These are phyloP conservation scores for Lysiphlebus fabarum DNA, from an alignment of 1,140 invertebrate genomes.

Conservation along the genomic window DNA sequence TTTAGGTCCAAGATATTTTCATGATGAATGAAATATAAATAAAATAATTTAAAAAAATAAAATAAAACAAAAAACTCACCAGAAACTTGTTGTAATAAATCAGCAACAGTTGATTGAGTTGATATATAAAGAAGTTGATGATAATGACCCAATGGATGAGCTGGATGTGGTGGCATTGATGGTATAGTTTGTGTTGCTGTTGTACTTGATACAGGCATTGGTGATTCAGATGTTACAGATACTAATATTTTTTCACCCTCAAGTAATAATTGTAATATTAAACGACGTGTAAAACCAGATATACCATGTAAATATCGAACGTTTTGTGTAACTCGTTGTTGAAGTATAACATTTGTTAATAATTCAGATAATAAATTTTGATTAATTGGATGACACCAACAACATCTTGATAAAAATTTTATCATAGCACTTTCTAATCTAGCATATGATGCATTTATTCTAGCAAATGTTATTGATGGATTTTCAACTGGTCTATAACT, in stretches of 20 bases:
- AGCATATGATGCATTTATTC: slow-evolving; percentile 55
- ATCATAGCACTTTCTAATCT: slow-evolving; percentile 73
- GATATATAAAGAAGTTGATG: slow-evolving; percentile 70
- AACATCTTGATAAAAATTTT: slow-evolving; percentile 72
- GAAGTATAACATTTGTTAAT: slow-evolving; percentile 68
- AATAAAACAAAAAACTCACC: slow-evolving; percentile 47
- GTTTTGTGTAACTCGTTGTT: slow-evolving; percentile 62
- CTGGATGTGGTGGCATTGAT: slow-evolving; percentile 48
- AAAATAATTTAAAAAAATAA: not conserved
- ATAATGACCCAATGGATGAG: slow-evolving; percentile 56
- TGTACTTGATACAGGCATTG: slow-evolving; percentile 46
- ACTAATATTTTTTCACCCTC: slow-evolving; percentile 81
- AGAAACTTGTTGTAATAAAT: slow-evolving; percentile 59
- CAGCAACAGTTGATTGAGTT: slow-evolving; percentile 67
- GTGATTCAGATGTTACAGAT: slow-evolving; percentile 61
- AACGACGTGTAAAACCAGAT: slow-evolving; percentile 80
- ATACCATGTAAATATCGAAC: slow-evolving; percentile 62
- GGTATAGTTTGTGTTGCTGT: slow-evolving; percentile 37
- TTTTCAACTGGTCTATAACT: slow-evolving; percentile 59
- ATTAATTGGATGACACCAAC: slow-evolving; percentile 79
- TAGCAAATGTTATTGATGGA: slow-evolving; percentile 50
- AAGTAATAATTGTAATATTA: slow-evolving; percentile 80
- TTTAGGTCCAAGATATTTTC: too few species aligned
- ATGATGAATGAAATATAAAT: not conserved
- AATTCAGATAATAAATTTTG: slow-evolving; percentile 79